Percentiles rank a stretch among this genome's conserved stretches.
phyloP scores from a whole-genome alignment of 2,797 vertebrate species.

The Epinephelus malabaricus region DNA sequence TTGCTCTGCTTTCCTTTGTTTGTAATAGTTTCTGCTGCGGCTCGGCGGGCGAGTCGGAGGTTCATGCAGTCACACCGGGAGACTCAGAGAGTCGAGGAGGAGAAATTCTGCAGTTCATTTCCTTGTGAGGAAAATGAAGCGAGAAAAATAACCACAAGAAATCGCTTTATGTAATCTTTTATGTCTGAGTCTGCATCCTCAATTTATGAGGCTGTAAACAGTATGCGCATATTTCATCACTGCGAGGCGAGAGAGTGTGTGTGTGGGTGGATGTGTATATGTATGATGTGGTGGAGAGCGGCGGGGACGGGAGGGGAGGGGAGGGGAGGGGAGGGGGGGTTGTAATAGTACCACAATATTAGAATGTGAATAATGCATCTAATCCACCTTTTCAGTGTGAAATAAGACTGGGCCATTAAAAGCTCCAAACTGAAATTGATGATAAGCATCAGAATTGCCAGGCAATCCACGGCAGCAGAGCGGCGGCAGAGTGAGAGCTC shows the following conservation, averaged over 20 bases:
- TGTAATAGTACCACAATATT: slow-evolving; percentile 67
- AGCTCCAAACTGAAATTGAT: slow-evolving; percentile 62
- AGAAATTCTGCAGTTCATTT: slow-evolving; percentile 61
- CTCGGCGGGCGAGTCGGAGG: slow-evolving; percentile 34
- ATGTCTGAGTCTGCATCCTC: slow-evolving; percentile 74
- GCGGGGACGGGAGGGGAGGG: neutral
- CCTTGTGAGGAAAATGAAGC: slow-evolving; percentile 58
- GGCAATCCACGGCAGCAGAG: slow-evolving; percentile 8
- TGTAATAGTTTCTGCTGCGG: slow-evolving; percentile 26
- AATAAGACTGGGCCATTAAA: slow-evolving; percentile 55
- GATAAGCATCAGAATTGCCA: slow-evolving; percentile 56
- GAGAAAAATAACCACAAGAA: slow-evolving; percentile 72
- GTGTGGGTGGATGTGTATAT: slow-evolving; percentile 14
- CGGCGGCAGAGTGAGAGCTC: slow-evolving; percentile 27
- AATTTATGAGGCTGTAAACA: slow-evolving; percentile 78
- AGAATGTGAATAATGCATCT: slow-evolving; percentile 79
- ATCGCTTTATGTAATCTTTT: slow-evolving; percentile 76
- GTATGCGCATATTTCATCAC: slow-evolving; percentile 74
- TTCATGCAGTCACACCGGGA: slow-evolving; percentile 23
- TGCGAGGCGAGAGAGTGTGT: slow-evolving; percentile 19
- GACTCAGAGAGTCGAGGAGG: neutral
- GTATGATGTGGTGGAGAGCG: neutral
- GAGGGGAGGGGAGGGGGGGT: neutral
- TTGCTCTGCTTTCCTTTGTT: slow-evolving; percentile 45
- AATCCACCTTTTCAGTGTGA: slow-evolving; percentile 65